Percentiles rank a stretch among this genome's conserved stretches.
Conservation (phyloP, 1,140 invertebrate genomes). For the Pogonomyrmex barbatus region DNA sequence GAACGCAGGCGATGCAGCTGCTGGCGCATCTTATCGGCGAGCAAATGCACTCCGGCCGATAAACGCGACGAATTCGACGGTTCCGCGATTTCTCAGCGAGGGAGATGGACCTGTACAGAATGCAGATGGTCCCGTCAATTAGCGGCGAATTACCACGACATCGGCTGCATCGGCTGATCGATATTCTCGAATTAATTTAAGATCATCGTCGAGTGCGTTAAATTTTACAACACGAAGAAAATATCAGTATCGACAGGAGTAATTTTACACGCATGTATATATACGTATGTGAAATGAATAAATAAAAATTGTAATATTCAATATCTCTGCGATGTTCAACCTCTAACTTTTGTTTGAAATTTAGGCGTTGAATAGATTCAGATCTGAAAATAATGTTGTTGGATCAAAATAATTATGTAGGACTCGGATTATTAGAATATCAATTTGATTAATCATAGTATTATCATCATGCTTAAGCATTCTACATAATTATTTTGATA, state of each 20-base stretch:
- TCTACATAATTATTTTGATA: too few species aligned
- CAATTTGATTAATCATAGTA: too few species aligned
- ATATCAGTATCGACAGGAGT: not conserved
- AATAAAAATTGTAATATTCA: not conserved
- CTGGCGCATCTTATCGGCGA: constrained; percentile 35
- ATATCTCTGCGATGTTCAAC: not conserved
- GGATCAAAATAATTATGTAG: too few species aligned
- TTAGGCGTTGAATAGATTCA: too few species aligned
- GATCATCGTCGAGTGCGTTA: not conserved
- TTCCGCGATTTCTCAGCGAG: constrained; percentile 51
- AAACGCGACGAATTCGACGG: constrained; percentile 39
- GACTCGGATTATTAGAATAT: too few species aligned
- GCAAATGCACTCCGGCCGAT: constrained; percentile 27
- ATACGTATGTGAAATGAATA: not conserved
- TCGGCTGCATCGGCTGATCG: not conserved
- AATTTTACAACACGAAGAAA: not conserved
- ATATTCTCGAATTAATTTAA: constrained; percentile 58
- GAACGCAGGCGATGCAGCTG: constrained; percentile 54
- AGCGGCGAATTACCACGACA: constrained; percentile 34
- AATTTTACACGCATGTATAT: not conserved
- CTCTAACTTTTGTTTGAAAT: too few species aligned
- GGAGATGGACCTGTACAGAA: constrained; percentile 6
- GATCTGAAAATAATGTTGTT: too few species aligned
- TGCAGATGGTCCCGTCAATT: constrained; percentile 46
- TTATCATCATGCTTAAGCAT: too few species aligned